Conservation (phyloP, 2,888 invertebrate species). For the Anagyrus pseudococci region DNA sequence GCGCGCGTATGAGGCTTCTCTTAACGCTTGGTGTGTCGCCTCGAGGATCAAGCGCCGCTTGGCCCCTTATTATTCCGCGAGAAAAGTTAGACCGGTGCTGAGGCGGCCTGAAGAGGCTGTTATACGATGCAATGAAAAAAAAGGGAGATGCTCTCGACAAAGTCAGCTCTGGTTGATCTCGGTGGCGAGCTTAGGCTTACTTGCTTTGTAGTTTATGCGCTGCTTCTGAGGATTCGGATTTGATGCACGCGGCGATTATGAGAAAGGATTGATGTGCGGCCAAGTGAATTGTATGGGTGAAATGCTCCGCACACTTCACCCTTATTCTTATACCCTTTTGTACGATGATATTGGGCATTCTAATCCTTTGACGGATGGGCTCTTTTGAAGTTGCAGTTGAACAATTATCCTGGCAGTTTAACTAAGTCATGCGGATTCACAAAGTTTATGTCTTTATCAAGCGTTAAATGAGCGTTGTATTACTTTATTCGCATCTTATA, state of each 20-base stretch:
- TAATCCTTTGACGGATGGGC: constrained; percentile 13
- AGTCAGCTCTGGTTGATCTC: constrained; percentile 3
- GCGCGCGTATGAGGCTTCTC: too few relatives aligned
- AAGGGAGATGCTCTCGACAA: constrained; percentile 6
- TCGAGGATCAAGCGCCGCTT: neutral
- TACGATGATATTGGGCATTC: neutral
- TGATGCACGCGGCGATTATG: constrained; percentile 20
- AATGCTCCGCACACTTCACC: too few relatives aligned
- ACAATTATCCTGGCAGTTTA: too few relatives aligned
- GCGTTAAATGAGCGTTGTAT: too few relatives aligned
- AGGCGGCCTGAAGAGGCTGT: constrained; percentile 35
- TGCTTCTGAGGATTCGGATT: neutral
- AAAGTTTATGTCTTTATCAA: too few relatives aligned
- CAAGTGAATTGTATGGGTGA: neutral
- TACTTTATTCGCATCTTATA: too few relatives aligned
- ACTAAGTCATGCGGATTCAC: too few relatives aligned
- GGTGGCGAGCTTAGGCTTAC: neutral
- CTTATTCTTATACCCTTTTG: constrained; percentile 14
- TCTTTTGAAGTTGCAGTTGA: too few relatives aligned
- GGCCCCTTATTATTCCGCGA: neutral
- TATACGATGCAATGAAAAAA: constrained; percentile 22
- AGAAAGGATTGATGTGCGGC: constrained; percentile 18
- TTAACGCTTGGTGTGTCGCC: too few relatives aligned
- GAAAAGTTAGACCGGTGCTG: constrained; percentile 36
- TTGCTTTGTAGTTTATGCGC: neutral